Percentiles rank a stretch among this genome's conserved stretches.
These are phyloP conservation scores for Sciurus vulgaris DNA, from an alignment of 2,797 vertebrate species.

Conservation along the genomic window DNA sequence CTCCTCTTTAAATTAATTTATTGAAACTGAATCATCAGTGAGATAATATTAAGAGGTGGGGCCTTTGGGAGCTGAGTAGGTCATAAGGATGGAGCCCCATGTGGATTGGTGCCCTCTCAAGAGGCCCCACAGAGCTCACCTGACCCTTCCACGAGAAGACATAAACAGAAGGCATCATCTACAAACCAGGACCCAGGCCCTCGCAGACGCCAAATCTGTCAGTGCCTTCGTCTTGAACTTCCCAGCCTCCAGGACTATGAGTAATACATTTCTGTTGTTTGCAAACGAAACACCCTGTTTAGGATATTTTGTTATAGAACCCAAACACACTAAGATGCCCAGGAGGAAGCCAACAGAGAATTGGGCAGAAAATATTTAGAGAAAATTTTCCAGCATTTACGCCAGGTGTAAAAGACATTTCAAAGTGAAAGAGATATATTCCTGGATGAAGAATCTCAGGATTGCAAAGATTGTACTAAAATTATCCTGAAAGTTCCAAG, in stretches of 20 bases:
- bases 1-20: background rate
- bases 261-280: background rate
- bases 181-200: background rate
- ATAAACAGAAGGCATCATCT: background rate
- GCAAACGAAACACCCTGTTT: background rate
- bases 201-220: background rate
- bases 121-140: background rate
- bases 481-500: background rate
- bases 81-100: background rate
- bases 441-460: background rate
- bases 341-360: constrained; percentile 24
- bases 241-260: background rate
- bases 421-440: background rate
- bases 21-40: background rate
- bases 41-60: background rate
- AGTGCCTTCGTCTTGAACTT: background rate
- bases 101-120: background rate
- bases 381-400: constrained; percentile 36
- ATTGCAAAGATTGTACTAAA: constrained; percentile 21
- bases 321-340: background rate
- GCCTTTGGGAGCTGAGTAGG: background rate
- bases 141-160: background rate
- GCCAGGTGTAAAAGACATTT: background rate
- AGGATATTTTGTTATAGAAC: background rate
- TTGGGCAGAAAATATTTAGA: background rate